Percentiles rank a stretch among this genome's conserved stretches.
These are phyloP conservation scores for Elgaria multicarinata DNA, from an alignment of 2,113 vertebrate species.

Conservation along the genomic window DNA sequence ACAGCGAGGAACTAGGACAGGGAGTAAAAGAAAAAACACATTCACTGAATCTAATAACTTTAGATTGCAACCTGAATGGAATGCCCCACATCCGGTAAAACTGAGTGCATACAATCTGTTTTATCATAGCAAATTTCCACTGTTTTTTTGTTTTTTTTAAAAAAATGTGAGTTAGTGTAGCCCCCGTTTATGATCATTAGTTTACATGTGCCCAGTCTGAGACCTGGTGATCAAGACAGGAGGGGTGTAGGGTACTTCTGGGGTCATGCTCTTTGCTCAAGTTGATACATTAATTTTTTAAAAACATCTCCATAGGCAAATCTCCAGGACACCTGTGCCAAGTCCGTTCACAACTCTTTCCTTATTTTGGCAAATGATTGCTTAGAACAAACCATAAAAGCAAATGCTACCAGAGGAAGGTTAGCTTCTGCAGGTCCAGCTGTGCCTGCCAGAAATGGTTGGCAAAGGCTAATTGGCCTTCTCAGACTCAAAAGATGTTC, in stretches of 20 bases:
- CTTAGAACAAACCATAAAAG: neutral
- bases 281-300: neutral
- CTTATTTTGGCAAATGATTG: neutral
- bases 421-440: neutral
- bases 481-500: neutral
- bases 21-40: neutral
- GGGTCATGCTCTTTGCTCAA: neutral
- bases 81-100: neutral
- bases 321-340: neutral
- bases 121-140: neutral
- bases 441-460: neutral
- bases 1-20: neutral
- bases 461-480: neutral
- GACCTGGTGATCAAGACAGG: neutral
- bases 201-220: neutral
- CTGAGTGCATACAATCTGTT: neutral
- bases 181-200: neutral
- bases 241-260: no score
- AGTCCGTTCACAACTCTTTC: neutral
- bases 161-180: neutral
- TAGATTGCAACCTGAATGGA: neutral
- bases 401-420: neutral
- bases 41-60: neutral
- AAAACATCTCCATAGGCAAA: neutral
- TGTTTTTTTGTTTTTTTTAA: neutral